Evolutionary conservation across 2,113 vertebrate genomes (phyloP).

Genomic region (Tenebrosternarchus preto): DNA sequence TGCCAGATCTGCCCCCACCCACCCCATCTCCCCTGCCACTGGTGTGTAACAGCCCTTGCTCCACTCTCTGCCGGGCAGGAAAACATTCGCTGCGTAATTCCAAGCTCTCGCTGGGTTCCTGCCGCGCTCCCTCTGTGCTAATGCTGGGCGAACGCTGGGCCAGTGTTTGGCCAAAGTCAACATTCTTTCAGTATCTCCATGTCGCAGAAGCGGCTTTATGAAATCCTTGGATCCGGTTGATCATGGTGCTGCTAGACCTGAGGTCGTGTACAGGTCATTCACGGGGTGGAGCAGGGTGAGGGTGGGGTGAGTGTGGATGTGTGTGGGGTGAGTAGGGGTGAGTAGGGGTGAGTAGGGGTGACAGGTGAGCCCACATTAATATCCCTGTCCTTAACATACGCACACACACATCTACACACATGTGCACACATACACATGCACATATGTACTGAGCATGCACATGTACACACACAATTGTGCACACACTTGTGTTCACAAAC

Average conservation of each 20-base stretch:
- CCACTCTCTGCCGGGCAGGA: conserved; percentile 48
- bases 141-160: conserved; percentile 9
- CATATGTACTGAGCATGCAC: no score
- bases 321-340: no score
- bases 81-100: conserved; percentile 60
- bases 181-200: conserved; percentile 51
- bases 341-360: no score
- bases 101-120: conserved; percentile 43
- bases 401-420: no score
- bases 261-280: background rate
- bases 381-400: conserved; percentile 59
- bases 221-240: conserved; percentile 26
- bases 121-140: conserved; percentile 43
- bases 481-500: background rate
- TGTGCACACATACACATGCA: no score
- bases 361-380: no score
- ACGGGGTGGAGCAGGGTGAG: no score
- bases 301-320: no score
- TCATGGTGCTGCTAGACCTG: conserved; percentile 2
- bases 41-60: conserved; percentile 28
- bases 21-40: background rate
- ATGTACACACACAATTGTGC: no score
- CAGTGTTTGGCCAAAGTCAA: conserved; percentile 54
- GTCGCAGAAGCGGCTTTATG: conserved; percentile 47
- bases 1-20: conserved; percentile 33